phyloP scores from a whole-genome alignment of 2,888 invertebrate species.

The Drosophila setosimentum region DNA sequence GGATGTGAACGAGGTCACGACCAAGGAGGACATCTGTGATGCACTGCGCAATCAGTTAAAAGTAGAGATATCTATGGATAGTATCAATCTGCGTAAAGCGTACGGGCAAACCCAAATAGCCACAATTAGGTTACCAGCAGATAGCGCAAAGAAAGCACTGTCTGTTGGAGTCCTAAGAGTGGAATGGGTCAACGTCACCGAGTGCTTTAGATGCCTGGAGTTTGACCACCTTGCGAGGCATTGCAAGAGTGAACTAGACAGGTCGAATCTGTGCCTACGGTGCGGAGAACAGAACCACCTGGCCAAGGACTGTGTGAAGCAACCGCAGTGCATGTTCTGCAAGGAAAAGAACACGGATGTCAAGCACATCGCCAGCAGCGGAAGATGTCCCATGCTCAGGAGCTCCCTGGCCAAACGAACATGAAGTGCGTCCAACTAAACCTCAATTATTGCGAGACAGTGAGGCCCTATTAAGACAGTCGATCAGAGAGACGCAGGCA shows the following conservation, averaged over 20 bases:
- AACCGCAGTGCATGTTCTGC: not conserved
- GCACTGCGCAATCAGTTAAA: not conserved
- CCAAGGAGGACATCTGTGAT: not conserved
- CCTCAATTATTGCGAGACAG: conserved; percentile 25
- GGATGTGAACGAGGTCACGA: not conserved
- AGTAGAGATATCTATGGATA: no score
- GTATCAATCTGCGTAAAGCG: no score
- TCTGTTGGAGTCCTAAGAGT: no score
- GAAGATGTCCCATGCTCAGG: no score
- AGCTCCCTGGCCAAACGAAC: no score
- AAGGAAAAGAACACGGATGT: not conserved
- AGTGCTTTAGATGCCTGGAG: not conserved
- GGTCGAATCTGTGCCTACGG: not conserved
- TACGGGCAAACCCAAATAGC: no score
- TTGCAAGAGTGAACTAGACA: not conserved
- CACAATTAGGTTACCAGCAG: not conserved
- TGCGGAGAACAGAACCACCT: not conserved
- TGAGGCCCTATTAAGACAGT: conserved; percentile 17
- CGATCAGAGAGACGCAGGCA: not conserved
- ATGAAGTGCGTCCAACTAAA: conserved; percentile 13
- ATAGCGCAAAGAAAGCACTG: not conserved
- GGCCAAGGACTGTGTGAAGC: not conserved
- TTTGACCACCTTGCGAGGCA: no score
- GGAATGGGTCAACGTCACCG: not conserved
- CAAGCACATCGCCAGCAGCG: no score